Evolutionary conservation across 2,888 invertebrate species (phyloP), one percentile per base, ranked within the genome.

Genomic region (Stenolophus ochropezus): DNA sequence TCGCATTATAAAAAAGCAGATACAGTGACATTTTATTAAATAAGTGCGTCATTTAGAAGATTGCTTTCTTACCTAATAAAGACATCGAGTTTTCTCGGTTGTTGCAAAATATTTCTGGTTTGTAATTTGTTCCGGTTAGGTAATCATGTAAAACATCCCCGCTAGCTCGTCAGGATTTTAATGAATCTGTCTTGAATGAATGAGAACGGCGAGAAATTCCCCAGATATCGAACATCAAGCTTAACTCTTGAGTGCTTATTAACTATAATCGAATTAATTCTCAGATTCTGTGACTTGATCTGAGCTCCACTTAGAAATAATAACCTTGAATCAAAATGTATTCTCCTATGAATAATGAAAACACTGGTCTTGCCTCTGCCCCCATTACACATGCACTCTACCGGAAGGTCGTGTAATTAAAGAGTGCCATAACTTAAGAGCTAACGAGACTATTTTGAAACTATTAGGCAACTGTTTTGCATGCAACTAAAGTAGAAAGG

Each of bases 241-340:
- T 69, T 33, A 69, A 69, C 65, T 69, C 65, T 18, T 69, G 42
- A 69, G 65, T 69, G 65, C 65, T 69, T 69, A 69, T 69, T 69
- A 69, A 33, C 27, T 69, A 33, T 69, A 33, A 33, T 69, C 27
- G 65, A 33, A 33, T 69, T 27, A 27, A 69, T 69, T 69, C 33
- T 18, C 27, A 33, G 65, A 69, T 69, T 69, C 27, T 69, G 18
- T 69, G 65, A 69, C 65, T 33, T 69, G 65, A 69, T 69, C 16
- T 69, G 65, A 11, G 18, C 33, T 33, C 18, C 65, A 33, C 65
- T 69, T 33, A 33, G 18, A 33, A 33, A 69, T 69, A 33, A 69
- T 69, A 69, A 33, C 18, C 65, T 33, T 33, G 65, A 33, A 69
- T 69, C 65, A 69, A 69, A 33, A 69, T 69, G 27, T 69, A 69